A percentile compares a stretch with the other conserved stretches of the same genome.
Evolutionary conservation across 2,888 invertebrate genomes (phyloP).

Genomic region (Teleogryllus oceanicus): DNA sequence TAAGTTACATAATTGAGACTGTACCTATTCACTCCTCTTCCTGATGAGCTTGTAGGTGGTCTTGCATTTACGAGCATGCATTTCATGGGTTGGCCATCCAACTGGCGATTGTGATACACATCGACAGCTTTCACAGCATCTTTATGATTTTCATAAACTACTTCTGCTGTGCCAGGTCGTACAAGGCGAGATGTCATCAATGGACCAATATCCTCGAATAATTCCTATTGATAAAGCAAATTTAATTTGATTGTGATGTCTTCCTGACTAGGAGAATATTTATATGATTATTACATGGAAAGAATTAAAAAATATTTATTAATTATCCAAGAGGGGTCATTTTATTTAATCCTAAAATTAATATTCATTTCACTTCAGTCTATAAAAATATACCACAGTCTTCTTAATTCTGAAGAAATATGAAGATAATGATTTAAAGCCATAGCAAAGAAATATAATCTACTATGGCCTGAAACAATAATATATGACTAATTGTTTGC

Average conservation of each 20-base stretch:
- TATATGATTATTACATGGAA: background rate
- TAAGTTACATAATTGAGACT: background rate
- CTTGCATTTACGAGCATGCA: slow-evolving; percentile 79
- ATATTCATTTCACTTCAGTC: no score
- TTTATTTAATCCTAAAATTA: no score
- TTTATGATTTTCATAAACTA: slow-evolving; percentile 78
- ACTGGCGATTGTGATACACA: slow-evolving; percentile 86
- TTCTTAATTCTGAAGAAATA: no score
- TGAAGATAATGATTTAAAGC: no score
- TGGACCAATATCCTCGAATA: slow-evolving; percentile 90
- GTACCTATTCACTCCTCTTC: background rate
- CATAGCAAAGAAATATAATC: no score
- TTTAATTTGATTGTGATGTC: no score
- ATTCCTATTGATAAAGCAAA: slow-evolving; percentile 58
- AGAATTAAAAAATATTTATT: background rate
- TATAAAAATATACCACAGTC: no score
- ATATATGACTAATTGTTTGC: no score
- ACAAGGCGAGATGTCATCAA: slow-evolving; percentile 79
- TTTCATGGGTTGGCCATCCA: slow-evolving; percentile 93
- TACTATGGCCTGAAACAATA: no score
- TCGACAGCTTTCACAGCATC: slow-evolving; percentile 89
- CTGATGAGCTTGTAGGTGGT: slow-evolving; percentile 47
- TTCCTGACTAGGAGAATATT: no score
- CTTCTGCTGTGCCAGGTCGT: slow-evolving; percentile 85
- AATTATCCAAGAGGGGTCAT: background rate